These are phyloP conservation scores for Siniperca knerii DNA, from an alignment of 2,113 vertebrate genomes.

Conservation along the genomic window DNA sequence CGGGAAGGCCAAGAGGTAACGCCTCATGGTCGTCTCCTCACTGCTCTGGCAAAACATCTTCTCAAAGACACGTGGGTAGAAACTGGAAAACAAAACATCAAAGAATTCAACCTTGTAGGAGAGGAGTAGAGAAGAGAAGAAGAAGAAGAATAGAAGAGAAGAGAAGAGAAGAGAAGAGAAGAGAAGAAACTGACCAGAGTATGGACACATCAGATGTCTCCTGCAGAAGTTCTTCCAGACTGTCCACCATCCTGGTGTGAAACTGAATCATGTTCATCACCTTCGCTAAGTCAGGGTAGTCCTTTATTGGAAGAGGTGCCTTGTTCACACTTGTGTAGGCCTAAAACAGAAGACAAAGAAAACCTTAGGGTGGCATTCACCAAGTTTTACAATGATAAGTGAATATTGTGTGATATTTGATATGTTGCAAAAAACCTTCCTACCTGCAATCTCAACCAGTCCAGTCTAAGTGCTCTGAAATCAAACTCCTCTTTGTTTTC, in stretches of 20 bases:
- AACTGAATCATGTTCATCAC: conserved; percentile 94
- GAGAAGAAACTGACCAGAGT: conserved; percentile 84
- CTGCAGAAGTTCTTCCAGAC: conserved; percentile 83
- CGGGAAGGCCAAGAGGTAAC: conserved; percentile 90
- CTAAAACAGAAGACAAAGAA: conserved; percentile 65
- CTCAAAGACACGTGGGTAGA: conserved; percentile 89
- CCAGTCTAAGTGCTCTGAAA: conserved; percentile 89
- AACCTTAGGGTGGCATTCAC: neutral
- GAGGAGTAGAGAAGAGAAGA: neutral
- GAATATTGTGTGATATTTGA: neutral
- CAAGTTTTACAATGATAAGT: neutral
- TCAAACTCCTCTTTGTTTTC: conserved; percentile 89
- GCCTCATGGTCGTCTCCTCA: conserved; percentile 87
- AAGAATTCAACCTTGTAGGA: neutral
- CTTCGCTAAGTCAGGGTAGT: conserved; percentile 88
- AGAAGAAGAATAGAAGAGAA: neutral
- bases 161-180: neutral
- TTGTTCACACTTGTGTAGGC: conserved; percentile 92
- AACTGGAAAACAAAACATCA: conserved; percentile 75
- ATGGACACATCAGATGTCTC: conserved; percentile 91
- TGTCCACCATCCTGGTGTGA: conserved; percentile 92
- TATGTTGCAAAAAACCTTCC: neutral
- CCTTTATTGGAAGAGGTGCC: conserved; percentile 86
- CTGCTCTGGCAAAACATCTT: conserved; percentile 88
- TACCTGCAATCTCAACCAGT: conserved; percentile 96